Conservation (phyloP, 2,797 vertebrate species). For the Oryzias sinensis region DNA sequence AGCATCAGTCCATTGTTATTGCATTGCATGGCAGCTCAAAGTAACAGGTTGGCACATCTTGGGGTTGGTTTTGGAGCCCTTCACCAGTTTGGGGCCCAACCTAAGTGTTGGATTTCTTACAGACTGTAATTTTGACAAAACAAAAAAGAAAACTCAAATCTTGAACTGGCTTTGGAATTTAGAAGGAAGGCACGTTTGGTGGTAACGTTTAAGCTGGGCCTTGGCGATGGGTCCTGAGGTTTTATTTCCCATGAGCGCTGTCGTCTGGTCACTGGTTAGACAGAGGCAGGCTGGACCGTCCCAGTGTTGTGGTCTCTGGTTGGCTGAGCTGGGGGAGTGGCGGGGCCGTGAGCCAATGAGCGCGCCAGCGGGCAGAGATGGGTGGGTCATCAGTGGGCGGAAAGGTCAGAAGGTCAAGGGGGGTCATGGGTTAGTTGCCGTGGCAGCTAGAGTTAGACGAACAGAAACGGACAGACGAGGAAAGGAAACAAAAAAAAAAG, state of each 20-base stretch:
- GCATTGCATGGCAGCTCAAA: slow-evolving; percentile 44
- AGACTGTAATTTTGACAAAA: slow-evolving; percentile 34
- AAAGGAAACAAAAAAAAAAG: slow-evolving; percentile 80
- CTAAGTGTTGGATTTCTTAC: slow-evolving; percentile 24
- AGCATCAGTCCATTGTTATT: slow-evolving; percentile 60
- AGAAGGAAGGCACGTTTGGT: slow-evolving; percentile 62
- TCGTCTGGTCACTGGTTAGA: slow-evolving; percentile 70
- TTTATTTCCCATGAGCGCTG: slow-evolving; percentile 84
- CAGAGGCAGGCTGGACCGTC: slow-evolving; percentile 70
- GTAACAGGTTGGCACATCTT: slow-evolving; percentile 46
- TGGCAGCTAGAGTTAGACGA: slow-evolving; percentile 99
- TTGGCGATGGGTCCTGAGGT: slow-evolving; percentile 59
- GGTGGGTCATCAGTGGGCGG: slow-evolving; percentile 99
- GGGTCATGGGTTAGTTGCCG: slow-evolving; percentile 99
- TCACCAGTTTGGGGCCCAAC: slow-evolving; percentile 26
- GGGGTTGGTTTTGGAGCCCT: slow-evolving; percentile 66
- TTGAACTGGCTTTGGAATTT: slow-evolving; percentile 75
- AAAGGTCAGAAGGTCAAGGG: slow-evolving; percentile 99
- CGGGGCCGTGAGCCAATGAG: slow-evolving; percentile 98
- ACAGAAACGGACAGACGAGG: slow-evolving; percentile 81
- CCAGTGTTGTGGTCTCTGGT: slow-evolving; percentile 71
- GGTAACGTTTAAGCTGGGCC: slow-evolving; percentile 54
- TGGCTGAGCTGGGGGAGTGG: slow-evolving; percentile 88
- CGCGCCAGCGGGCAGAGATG: slow-evolving; percentile 98
- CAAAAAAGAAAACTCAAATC: slow-evolving; percentile 12